Conservation (phyloP, 2,113 vertebrate species). For the Pterocles orientalis region DNA sequence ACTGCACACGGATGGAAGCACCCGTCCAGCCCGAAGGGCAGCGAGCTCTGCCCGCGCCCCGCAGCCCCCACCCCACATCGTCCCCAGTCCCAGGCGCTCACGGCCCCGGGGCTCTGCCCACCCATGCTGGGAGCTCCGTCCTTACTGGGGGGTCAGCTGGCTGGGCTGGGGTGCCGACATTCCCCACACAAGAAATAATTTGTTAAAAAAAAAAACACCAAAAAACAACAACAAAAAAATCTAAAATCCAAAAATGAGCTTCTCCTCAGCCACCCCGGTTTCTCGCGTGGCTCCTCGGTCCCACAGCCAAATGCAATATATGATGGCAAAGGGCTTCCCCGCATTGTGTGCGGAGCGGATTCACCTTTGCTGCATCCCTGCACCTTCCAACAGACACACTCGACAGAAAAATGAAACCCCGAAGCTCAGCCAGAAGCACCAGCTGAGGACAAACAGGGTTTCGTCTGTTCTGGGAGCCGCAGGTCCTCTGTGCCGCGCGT, state of each 20-base stretch:
- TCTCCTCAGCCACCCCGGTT: neutral
- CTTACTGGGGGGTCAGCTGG: neutral
- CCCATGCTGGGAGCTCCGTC: fast-evolving
- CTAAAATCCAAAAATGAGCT: fast-evolving
- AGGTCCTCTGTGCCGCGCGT: fast-evolving
- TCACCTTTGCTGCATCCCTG: no score
- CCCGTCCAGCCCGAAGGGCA: fast-evolving
- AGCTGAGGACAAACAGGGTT: neutral
- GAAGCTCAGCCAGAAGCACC: neutral
- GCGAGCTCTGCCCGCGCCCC: neutral
- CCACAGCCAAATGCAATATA: neutral
- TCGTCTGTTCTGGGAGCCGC: neutral
- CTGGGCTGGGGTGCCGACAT: neutral
- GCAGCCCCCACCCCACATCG: neutral
- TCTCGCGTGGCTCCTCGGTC: neutral
- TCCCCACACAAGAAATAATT: neutral
- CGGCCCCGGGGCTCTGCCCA: neutral
- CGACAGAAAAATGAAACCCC: neutral
- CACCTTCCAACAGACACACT: fast-evolving
- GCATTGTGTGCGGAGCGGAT: fast-evolving
- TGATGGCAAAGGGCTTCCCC: neutral
- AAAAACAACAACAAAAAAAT: no score
- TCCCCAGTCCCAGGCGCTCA: fast-evolving
- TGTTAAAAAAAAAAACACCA: no score
- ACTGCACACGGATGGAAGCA: fast-evolving